Evolutionary conservation across 2,797 vertebrate species (phyloP).

Genomic region (Botia kubotai): DNA sequence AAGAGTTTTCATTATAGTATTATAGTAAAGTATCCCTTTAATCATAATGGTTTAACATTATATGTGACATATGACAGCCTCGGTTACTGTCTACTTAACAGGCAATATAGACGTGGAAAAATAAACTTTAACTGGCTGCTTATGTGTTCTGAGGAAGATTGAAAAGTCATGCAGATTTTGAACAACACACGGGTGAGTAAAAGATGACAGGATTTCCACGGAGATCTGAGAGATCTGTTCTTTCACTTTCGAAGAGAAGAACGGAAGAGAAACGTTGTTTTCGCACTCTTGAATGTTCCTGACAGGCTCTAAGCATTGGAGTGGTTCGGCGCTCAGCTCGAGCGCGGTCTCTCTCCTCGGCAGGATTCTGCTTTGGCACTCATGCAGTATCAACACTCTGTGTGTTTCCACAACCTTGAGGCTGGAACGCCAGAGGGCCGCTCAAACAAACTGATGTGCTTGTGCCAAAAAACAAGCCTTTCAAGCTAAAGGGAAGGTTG

Average conservation of each 20-base stretch:
- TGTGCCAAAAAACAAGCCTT: conserved; percentile 61
- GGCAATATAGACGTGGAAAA: too few species aligned
- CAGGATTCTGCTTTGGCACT: conserved; percentile 57
- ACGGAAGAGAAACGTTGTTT: neutral
- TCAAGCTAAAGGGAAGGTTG: conserved; percentile 50
- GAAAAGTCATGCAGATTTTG: neutral
- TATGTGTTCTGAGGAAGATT: neutral
- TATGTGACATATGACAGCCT: too few species aligned
- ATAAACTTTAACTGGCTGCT: too few species aligned
- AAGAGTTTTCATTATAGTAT: too few species aligned
- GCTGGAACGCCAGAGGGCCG: conserved; percentile 63
- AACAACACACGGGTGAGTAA: neutral
- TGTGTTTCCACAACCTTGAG: conserved; percentile 67
- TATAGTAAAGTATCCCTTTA: too few species aligned
- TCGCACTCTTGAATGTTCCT: conserved; percentile 5
- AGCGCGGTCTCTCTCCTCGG: conserved; percentile 16
- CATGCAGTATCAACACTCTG: conserved; percentile 67
- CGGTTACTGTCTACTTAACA: too few species aligned
- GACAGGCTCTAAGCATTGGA: conserved; percentile 28
- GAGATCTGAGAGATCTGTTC: neutral
- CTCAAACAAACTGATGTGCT: conserved; percentile 69
- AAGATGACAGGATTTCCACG: neutral
- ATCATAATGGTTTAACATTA: too few species aligned
- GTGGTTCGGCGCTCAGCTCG: conserved; percentile 8
- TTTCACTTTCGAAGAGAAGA: neutral